Conservation (phyloP, 2,888 invertebrate species). For the Dione vanillae region DNA sequence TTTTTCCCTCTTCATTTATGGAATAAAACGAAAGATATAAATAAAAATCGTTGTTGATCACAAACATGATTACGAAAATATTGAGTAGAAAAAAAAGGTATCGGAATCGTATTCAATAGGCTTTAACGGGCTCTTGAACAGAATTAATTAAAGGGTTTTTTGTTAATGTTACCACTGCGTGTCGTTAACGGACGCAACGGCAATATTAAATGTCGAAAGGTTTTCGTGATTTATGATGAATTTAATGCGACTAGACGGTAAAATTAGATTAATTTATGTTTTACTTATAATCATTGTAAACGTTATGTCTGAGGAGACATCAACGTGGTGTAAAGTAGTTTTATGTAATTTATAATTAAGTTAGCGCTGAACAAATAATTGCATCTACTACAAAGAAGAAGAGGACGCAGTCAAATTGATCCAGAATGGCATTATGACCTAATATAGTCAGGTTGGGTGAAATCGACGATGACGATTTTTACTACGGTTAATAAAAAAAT, state of each 20-base stretch:
- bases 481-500: too few relatives aligned
- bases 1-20: background rate
- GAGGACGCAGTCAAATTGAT: too few relatives aligned
- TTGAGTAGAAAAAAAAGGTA: constrained; percentile 21
- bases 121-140: constrained; percentile 28
- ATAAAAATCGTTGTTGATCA: background rate
- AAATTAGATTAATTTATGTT: background rate
- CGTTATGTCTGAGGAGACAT: too few relatives aligned
- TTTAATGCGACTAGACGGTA: background rate
- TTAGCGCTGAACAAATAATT: too few relatives aligned
- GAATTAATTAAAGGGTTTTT: constrained; percentile 34
- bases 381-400: too few relatives aligned
- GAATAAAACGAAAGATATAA: background rate
- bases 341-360: too few relatives aligned
- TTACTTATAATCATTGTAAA: too few relatives aligned
- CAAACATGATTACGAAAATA: constrained; percentile 21
- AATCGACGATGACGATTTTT: too few relatives aligned
- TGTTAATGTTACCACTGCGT: constrained; percentile 22
- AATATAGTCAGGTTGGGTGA: too few relatives aligned
- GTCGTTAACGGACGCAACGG: constrained; percentile 24
- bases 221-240: constrained; percentile 23
- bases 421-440: too few relatives aligned
- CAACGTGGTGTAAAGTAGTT: too few relatives aligned
- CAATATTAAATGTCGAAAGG: constrained; percentile 21
- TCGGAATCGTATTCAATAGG: constrained; percentile 28